A percentile compares a stretch with the other conserved stretches of the same genome.
Conservation (phyloP, 35 echinoderm and acorn worm genomes). For the Anneissia japonica region DNA sequence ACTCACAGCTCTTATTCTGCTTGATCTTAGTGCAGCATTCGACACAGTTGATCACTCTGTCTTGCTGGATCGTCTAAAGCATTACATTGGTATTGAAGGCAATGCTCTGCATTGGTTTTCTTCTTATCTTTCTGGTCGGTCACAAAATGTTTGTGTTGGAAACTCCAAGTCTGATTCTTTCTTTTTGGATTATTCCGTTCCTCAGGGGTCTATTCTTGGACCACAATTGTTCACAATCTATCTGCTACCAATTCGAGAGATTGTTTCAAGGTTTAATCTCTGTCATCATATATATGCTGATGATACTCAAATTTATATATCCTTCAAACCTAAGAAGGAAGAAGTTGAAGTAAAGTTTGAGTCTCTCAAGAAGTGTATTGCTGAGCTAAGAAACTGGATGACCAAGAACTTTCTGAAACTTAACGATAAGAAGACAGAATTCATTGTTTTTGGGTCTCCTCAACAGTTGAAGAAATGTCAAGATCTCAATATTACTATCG, state of each 20-base stretch:
- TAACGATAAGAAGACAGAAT: background rate
- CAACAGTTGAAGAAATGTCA: background rate
- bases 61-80: slow-evolving; percentile 32
- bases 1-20: slow-evolving; percentile 30
- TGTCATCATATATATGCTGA: background rate
- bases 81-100: slow-evolving; percentile 11
- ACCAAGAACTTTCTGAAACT: background rate
- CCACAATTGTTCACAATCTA: background rate
- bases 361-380: background rate
- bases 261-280: background rate
- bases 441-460: background rate
- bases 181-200: background rate
- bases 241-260: background rate
- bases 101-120: slow-evolving; percentile 24
- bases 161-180: background rate
- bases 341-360: background rate
- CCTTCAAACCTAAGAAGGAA: background rate
- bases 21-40: slow-evolving; percentile 45
- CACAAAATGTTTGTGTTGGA: background rate
- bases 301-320: background rate
- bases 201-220: background rate
- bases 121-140: slow-evolving; percentile 14
- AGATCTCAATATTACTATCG: background rate
- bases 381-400: background rate
- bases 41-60: slow-evolving; percentile 53